Conservation (phyloP, 2,888 invertebrate genomes). For the Cantharis nigra region DNA sequence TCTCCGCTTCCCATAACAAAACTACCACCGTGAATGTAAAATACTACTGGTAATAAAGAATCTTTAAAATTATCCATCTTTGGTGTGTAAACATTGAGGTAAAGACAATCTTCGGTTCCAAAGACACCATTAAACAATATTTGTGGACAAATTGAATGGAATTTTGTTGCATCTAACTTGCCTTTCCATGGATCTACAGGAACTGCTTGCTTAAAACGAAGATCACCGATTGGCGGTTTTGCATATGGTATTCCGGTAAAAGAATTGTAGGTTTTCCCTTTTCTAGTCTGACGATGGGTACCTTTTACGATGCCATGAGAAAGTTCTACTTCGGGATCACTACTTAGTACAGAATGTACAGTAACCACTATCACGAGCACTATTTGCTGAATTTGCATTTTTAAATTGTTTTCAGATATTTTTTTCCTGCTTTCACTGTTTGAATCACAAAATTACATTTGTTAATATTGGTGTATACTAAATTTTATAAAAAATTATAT, state of each 20-base stretch:
- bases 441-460: background rate
- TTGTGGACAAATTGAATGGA: conserved; percentile 76
- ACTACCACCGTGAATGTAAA: conserved; percentile 76
- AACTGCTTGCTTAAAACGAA: conserved; percentile 71
- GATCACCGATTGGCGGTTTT: conserved; percentile 62
- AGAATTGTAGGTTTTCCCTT: conserved; percentile 62
- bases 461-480: background rate
- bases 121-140: conserved; percentile 56
- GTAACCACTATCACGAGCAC: background rate
- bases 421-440: no score
- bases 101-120: conserved; percentile 83
- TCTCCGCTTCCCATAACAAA: conserved; percentile 75
- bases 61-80: conserved; percentile 61
- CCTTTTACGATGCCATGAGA: background rate
- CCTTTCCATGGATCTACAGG: conserved; percentile 67
- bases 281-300: conserved; percentile 52
- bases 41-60: conserved; percentile 67
- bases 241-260: conserved; percentile 71
- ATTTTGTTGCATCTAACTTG: conserved; percentile 66
- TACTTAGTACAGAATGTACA: background rate
- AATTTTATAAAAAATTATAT: background rate
- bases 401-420: background rate
- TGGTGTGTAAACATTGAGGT: conserved; percentile 71
- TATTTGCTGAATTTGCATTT: background rate
- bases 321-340: background rate